Conservation (phyloP, 2,797 vertebrate genomes). For the Scarus forsteni region DNA sequence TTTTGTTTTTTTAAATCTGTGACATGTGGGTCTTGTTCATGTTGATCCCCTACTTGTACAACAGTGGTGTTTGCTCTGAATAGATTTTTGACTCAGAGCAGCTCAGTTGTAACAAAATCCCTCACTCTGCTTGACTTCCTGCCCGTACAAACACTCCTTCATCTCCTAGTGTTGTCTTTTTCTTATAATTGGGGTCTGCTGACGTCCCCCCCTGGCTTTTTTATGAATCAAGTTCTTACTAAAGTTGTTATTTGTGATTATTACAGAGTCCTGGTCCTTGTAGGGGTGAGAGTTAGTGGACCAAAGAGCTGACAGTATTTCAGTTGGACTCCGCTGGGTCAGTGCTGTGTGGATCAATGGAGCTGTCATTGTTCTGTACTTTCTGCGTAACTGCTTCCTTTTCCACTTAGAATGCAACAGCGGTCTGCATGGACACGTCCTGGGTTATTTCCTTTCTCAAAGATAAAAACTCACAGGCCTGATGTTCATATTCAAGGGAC, state of each 20-base stretch:
- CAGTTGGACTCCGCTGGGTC: conserved; percentile 12
- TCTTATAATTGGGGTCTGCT: conserved; percentile 6
- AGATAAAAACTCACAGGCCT: not conserved
- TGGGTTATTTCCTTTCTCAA: not conserved
- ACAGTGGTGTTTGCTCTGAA: no score
- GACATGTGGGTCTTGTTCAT: no score
- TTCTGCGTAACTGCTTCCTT: conserved; percentile 34
- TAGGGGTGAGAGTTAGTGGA: conserved; percentile 34
- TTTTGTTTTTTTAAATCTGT: no score
- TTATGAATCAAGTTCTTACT: conserved; percentile 27
- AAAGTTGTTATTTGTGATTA: conserved; percentile 50
- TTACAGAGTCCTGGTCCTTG: conserved; percentile 12
- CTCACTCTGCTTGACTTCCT: not conserved
- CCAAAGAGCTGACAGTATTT: conserved; percentile 28
- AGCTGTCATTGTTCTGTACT: conserved; percentile 30
- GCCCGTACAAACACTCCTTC: not conserved
- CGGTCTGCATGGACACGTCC: not conserved
- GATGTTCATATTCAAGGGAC: not conserved
- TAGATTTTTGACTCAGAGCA: no score
- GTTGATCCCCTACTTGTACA: no score
- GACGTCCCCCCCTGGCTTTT: conserved; percentile 30
- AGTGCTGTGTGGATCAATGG: conserved; percentile 34
- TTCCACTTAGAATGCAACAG: not conserved
- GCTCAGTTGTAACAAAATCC: no score
- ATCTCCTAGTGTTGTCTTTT: not conserved